phyloP scores from a whole-genome alignment of 2,888 invertebrate genomes.

The Agrilus cyanescens region DNA sequence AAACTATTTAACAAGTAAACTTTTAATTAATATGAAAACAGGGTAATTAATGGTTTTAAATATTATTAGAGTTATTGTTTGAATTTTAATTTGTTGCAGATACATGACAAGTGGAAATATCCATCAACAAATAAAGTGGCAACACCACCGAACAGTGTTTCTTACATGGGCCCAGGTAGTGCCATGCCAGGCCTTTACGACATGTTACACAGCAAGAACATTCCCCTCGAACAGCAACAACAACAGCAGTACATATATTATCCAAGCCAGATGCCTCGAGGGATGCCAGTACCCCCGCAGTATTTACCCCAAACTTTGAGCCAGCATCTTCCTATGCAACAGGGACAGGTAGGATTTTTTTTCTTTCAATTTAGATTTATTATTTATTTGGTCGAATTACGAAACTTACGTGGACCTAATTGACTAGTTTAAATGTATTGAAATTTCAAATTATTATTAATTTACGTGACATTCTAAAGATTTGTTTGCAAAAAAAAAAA shows the following conservation, averaged over 20 bases:
- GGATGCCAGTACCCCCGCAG: conserved; percentile 36
- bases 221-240: conserved; percentile 38
- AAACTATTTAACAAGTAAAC: too few relatives aligned
- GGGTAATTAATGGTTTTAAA: too few relatives aligned
- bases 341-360: conserved; percentile 20
- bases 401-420: conserved; percentile 4
- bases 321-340: conserved; percentile 30
- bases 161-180: conserved; percentile 40
- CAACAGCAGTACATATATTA: conserved; percentile 52
- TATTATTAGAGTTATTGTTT: too few relatives aligned
- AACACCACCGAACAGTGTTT: conserved; percentile 36
- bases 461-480: too few relatives aligned
- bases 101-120: conserved; percentile 80
- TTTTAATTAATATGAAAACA: too few relatives aligned
- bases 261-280: conserved; percentile 42
- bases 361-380: conserved; percentile 15
- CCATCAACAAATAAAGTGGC: conserved; percentile 47
- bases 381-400: too few relatives aligned
- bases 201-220: conserved; percentile 43
- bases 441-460: background rate
- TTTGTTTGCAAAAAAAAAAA: too few relatives aligned
- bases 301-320: conserved; percentile 31
- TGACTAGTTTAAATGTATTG: conserved; percentile 2
- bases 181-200: conserved; percentile 42
- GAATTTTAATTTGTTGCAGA: conserved; percentile 38